Conservation (phyloP, 2,113 vertebrate species). For the Pipa parva region DNA sequence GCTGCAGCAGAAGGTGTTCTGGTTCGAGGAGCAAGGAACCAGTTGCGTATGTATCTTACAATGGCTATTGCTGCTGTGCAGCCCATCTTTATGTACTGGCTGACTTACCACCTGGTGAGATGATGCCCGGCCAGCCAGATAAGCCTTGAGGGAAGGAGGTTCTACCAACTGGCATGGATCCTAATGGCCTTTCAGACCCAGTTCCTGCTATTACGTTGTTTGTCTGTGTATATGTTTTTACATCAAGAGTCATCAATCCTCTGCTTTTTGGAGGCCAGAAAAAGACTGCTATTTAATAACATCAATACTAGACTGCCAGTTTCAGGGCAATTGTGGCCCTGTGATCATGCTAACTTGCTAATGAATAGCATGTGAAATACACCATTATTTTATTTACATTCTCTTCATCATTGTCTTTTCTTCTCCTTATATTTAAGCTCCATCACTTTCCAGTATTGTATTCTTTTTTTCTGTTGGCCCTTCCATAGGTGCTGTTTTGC, state of each 20-base stretch:
- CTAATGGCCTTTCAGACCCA: not conserved
- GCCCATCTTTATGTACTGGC: slow-evolving; percentile 90
- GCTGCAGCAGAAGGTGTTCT: slow-evolving; percentile 74
- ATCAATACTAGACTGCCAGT: too few relatives aligned
- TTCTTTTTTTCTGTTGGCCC: too few relatives aligned
- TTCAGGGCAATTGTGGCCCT: too few relatives aligned
- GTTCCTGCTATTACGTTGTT: not conserved
- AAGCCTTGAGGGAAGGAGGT: not conserved
- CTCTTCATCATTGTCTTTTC: too few relatives aligned
- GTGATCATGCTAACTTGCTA: too few relatives aligned
- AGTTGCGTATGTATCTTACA: slow-evolving; percentile 89
- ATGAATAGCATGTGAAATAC: too few relatives aligned
- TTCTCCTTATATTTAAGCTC: too few relatives aligned
- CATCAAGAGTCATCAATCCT: not conserved
- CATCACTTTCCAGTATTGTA: too few relatives aligned
- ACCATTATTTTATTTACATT: too few relatives aligned
- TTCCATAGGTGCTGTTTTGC: too few relatives aligned
- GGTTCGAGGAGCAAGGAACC: slow-evolving; percentile 76
- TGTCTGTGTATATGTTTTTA: not conserved
- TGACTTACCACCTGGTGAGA: slow-evolving; percentile 84
- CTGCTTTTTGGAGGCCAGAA: not conserved
- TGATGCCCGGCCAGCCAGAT: slow-evolving; percentile 49
- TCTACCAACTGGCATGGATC: not conserved
- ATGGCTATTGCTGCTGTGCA: slow-evolving; percentile 82
- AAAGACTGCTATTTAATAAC: not conserved